Evolutionary conservation across 1,140 invertebrate genomes (phyloP), one percentile per base, ranked within the genome.

Genomic region (Papilio dardanus): DNA sequence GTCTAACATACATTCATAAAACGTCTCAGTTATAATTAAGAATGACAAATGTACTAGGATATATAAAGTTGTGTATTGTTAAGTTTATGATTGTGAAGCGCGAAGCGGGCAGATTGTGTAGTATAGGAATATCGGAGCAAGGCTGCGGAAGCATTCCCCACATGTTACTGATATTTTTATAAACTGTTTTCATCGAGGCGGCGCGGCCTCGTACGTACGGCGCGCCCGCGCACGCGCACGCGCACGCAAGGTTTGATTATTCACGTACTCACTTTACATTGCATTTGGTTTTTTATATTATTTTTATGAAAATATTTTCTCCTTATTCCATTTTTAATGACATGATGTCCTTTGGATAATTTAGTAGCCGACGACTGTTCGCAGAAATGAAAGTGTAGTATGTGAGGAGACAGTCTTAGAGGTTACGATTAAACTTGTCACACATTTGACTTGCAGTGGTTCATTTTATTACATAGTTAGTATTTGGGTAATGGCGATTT

Each of bases 201-300:
- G n/a, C n/a, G n/a, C n/a, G n/a, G n/a, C n/a, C n/a, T n/a, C n/a
- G n/a, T n/a, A n/a, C n/a, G n/a, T n/a, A n/a, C n/a, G n/a, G n/a
- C n/a, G n/a, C n/a, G n/a, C n/a, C n/a, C n/a, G n/a, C n/a, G n/a
- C n/a, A n/a, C n/a, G n/a, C n/a, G n/a, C n/a, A n/a, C n/a, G n/a
- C n/a, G n/a, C n/a, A n/a, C n/a, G n/a, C n/a, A n/a, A 73, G 71
- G 71, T 73, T 73, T 73, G 71, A 30, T 73, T 73, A 73, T 73
- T 73, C 21, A 50, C 14, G 16, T 71, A 71, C 28, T 71, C 14
- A 71, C 24, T 62, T 28, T 28, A 6, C 31, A 46, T 46, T 24
- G n/a, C 68, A 71, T 71, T 50, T 71, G 30, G 8, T 46, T 14
- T 24, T 30, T 30, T 46, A 37, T 46, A 12, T 50, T 16, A 50